Evolutionary conservation across 2,888 invertebrate genomes (phyloP).

Genomic region (Athalia rosae): DNA sequence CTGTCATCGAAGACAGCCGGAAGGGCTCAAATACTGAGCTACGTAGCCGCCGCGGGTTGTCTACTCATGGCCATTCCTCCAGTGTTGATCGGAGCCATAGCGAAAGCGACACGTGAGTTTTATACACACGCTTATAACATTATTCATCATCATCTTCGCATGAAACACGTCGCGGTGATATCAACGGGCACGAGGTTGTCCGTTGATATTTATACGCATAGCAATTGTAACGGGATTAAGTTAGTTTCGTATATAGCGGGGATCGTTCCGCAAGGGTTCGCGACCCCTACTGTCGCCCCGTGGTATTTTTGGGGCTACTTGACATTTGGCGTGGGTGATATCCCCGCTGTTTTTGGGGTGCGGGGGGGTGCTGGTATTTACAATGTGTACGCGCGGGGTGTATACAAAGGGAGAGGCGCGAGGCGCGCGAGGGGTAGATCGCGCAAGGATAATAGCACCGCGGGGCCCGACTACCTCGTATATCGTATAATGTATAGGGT

Average conservation of each 20-base stretch:
- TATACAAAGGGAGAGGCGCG: slow-evolving; percentile 1
- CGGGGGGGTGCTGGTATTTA: slow-evolving; percentile 66
- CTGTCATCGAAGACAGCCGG: slow-evolving; percentile 96
- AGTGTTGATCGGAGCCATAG: slow-evolving; percentile 97
- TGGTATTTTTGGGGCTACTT: slow-evolving; percentile 60
- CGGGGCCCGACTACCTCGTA: not conserved
- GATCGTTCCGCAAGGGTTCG: slow-evolving; percentile 17
- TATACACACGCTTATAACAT: not conserved
- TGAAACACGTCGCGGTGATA: slow-evolving; percentile 1
- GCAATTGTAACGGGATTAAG: slow-evolving; percentile 43
- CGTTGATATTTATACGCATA: not conserved
- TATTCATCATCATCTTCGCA: not conserved
- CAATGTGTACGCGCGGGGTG: slow-evolving; percentile 46
- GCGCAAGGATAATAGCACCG: slow-evolving; percentile 43
- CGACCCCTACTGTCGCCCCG: slow-evolving; percentile 30
- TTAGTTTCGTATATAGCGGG: slow-evolving; percentile 38
- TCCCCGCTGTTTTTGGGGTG: slow-evolving; percentile 24
- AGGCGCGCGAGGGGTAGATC: slow-evolving; percentile 17
- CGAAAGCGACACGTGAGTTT: slow-evolving; percentile 92
- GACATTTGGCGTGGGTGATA: slow-evolving; percentile 62
- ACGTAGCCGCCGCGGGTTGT: slow-evolving; percentile 96
- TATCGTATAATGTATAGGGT: not conserved
- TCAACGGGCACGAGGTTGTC: slow-evolving; percentile 24
- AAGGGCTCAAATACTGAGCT: slow-evolving; percentile 94
- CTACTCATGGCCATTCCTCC: slow-evolving; percentile 98